Evolutionary conservation across 2,113 vertebrate genomes (phyloP).

Genomic region (Sinosuthora webbiana): DNA sequence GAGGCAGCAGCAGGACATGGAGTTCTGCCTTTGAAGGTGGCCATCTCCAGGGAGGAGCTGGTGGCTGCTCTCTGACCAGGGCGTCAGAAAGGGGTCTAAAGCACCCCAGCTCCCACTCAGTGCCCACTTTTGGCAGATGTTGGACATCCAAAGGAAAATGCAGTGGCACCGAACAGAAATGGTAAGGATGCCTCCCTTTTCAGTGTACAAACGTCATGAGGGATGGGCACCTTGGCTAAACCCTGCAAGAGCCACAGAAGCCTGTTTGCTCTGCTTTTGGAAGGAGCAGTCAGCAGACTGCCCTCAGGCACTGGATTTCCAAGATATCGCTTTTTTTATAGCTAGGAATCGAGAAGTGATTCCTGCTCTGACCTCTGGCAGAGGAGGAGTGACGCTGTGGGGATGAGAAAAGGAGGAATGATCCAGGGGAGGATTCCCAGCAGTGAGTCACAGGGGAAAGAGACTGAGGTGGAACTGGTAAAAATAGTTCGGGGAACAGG

Average conservation of each 20-base stretch:
- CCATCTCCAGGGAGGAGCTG: background rate
- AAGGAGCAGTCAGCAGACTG: background rate
- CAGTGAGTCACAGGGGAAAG: conserved; percentile 19
- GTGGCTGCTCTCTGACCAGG: background rate
- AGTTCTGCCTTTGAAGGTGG: background rate
- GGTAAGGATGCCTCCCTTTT: background rate
- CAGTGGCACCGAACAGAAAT: background rate
- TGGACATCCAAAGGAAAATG: background rate
- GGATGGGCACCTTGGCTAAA: background rate
- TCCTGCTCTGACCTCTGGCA: background rate
- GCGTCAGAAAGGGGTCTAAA: background rate
- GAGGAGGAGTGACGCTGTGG: background rate
- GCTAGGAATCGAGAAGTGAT: background rate
- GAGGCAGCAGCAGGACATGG: background rate
- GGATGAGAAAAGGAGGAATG: background rate
- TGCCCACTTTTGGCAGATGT: background rate
- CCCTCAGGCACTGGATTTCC: background rate
- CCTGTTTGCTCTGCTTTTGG: background rate
- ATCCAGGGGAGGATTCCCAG: conserved; percentile 39
- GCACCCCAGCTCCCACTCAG: background rate
- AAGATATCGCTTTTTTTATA: background rate
- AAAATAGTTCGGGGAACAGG: conserved; percentile 10
- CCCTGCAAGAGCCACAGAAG: background rate
- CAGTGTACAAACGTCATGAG: background rate
- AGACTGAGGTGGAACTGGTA: conserved; percentile 2